These are phyloP conservation scores for Allygus modestus DNA, from an alignment of 2,888 invertebrate genomes.

Conservation along the genomic window DNA sequence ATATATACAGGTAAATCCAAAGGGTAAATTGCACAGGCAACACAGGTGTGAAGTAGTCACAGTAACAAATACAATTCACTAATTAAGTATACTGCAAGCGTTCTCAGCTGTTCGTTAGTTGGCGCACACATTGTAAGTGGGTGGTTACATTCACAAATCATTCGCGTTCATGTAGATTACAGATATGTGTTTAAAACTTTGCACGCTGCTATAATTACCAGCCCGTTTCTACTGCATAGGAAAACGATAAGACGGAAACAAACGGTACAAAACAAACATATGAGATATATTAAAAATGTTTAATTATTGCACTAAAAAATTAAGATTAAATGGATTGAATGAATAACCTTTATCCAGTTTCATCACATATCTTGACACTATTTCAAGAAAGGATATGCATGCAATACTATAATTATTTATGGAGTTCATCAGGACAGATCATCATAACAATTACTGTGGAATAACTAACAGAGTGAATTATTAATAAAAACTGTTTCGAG, in stretches of 20 bases:
- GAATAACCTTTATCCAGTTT: background rate
- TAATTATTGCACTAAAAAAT: too few species aligned
- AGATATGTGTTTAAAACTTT: background rate
- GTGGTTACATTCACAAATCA: background rate
- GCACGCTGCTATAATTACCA: too few species aligned
- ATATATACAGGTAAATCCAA: constrained; percentile 28
- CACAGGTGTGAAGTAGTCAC: background rate
- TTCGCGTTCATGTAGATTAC: background rate
- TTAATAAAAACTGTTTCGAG: too few species aligned
- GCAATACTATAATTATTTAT: background rate
- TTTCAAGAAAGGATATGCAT: background rate
- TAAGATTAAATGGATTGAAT: too few species aligned
- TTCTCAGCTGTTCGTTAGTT: constrained; percentile 54
- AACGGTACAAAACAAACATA: background rate
- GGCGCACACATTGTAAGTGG: constrained; percentile 15
- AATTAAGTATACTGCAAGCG: constrained; percentile 3
- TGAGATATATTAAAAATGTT: background rate
- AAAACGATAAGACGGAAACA: too few species aligned
- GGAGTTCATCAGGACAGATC: too few species aligned
- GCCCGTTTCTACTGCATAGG: too few species aligned
- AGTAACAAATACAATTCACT: constrained; percentile 13
- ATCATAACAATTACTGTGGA: too few species aligned
- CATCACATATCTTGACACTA: background rate
- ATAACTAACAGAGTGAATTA: too few species aligned
- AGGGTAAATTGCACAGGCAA: constrained; percentile 44